Evolutionary conservation across 1,140 invertebrate genomes (phyloP).

Genomic region (Drosophila tani): DNA sequence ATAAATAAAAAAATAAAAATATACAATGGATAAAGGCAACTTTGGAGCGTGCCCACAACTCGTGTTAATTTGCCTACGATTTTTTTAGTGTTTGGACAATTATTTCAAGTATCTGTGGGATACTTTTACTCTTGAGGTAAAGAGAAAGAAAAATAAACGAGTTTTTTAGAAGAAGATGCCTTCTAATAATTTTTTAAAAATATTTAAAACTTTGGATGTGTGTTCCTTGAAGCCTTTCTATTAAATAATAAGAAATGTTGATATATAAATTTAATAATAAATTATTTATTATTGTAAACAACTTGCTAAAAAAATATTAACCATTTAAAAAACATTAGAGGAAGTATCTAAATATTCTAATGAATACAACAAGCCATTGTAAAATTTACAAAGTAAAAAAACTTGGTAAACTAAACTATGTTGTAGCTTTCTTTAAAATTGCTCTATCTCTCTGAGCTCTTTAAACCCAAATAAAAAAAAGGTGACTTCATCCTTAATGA

Average conservation of each 20-base stretch:
- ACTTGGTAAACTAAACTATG: too few relatives aligned
- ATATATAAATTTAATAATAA: too few relatives aligned
- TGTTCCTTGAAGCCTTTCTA: too few relatives aligned
- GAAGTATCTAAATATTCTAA: too few relatives aligned
- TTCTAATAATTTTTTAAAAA: background rate
- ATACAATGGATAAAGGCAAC: slow-evolving; percentile 1
- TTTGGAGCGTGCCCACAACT: slow-evolving; percentile 47
- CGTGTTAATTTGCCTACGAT: slow-evolving; percentile 64
- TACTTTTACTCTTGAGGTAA: background rate
- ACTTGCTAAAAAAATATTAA: too few relatives aligned
- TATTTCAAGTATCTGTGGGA: slow-evolving; percentile 12
- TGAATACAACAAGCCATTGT: too few relatives aligned
- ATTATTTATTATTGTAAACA: too few relatives aligned
- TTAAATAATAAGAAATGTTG: too few relatives aligned
- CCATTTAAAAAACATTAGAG: too few relatives aligned
- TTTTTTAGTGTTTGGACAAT: slow-evolving; percentile 20
- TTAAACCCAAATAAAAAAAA: background rate
- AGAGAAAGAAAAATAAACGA: background rate
- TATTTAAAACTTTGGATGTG: background rate
- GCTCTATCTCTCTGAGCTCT: background rate
- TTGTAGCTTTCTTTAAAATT: background rate
- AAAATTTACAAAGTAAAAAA: too few relatives aligned
- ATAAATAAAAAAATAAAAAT: slow-evolving; percentile 1
- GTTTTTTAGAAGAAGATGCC: background rate
- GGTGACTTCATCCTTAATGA: slow-evolving; percentile 37